Evolutionary conservation across 2,797 vertebrate species (phyloP).

Genomic region (Myotis planiceps): DNA sequence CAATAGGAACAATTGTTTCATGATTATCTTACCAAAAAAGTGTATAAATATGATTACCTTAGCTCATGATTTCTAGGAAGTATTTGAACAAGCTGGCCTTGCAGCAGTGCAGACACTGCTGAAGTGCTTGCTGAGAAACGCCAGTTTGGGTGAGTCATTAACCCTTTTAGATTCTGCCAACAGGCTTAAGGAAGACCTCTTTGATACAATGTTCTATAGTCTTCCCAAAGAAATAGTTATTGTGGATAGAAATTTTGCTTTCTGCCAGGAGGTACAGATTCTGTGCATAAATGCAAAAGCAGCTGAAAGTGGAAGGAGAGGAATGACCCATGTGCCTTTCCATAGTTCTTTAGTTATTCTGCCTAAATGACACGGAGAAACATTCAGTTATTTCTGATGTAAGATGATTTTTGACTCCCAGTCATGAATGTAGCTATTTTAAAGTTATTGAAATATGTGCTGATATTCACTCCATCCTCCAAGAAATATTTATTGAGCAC

Average conservation of each 20-base stretch:
- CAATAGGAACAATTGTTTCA: constrained; percentile 42
- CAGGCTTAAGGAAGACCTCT: not conserved
- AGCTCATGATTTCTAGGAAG: not conserved
- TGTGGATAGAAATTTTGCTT: not conserved
- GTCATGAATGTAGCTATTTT: not conserved
- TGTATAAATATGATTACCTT: not conserved
- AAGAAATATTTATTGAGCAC: constrained; percentile 17
- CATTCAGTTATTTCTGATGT: not conserved
- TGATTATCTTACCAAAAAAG: not conserved
- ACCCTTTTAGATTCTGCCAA: not conserved
- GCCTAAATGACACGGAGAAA: not conserved
- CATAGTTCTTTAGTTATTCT: not conserved
- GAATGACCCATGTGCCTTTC: not conserved
- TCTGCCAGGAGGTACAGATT: not conserved
- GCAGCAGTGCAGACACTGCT: not conserved
- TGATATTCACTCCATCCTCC: not conserved
- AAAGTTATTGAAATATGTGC: not conserved
- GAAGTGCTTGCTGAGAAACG: not conserved
- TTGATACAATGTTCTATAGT: constrained; percentile 37
- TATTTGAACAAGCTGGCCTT: not conserved
- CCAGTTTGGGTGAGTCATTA: not conserved
- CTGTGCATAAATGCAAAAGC: not conserved
- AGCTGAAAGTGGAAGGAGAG: not conserved
- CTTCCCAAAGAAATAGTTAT: constrained; percentile 34
- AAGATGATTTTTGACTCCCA: not conserved